phyloP scores from a whole-genome alignment of 2,797 vertebrate species.

The Dendrocincla tyrannina region DNA sequence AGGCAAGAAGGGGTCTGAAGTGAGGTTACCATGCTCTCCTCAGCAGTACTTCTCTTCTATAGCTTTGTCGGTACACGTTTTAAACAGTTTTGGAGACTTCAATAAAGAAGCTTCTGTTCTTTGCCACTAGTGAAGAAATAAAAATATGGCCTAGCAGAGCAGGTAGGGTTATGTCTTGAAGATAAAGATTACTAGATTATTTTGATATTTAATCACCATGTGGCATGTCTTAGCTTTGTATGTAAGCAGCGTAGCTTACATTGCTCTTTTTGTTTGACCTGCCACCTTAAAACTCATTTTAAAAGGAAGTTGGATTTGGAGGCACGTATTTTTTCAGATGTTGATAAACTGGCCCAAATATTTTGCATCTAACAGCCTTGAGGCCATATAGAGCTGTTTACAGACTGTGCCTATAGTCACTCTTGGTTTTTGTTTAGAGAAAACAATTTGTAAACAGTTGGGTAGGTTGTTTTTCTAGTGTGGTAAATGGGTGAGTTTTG shows the following conservation, averaged over 20 bases:
- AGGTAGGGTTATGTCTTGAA: conserved; percentile 23
- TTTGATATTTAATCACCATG: conserved; percentile 11
- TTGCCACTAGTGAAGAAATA: not conserved
- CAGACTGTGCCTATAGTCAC: not conserved
- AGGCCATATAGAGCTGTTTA: not conserved
- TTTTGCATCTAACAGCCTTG: conserved; percentile 4
- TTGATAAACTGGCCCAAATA: not conserved
- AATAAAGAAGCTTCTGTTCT: conserved; percentile 24
- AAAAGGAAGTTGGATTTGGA: not conserved
- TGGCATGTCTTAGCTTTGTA: not conserved
- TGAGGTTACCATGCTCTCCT: not conserved
- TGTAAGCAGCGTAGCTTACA: too few species aligned
- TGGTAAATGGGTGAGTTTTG: not conserved
- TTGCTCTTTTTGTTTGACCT: conserved; percentile 7
- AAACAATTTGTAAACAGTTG: not conserved
- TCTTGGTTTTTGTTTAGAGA: not conserved
- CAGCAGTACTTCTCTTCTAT: not conserved
- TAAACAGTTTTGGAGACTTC: not conserved
- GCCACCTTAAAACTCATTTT: not conserved
- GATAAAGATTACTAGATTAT: not conserved
- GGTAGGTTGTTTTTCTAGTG: not conserved
- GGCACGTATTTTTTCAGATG: not conserved
- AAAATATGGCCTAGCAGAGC: not conserved
- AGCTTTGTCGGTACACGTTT: not conserved
- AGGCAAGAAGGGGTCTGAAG: not conserved